phyloP scores from a whole-genome alignment of 2,113 vertebrate genomes.

The Salvelinus namaycush region DNA sequence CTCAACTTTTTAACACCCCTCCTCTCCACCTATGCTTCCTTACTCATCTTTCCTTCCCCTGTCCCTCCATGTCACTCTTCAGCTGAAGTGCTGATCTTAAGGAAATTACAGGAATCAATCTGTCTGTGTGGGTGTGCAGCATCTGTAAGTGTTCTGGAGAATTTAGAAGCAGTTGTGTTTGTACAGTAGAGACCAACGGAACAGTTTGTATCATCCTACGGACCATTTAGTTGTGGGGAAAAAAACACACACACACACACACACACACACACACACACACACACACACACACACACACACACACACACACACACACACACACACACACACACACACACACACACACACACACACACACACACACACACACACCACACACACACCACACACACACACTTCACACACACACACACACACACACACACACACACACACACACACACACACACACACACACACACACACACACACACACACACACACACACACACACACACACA shows the following conservation, averaged over 20 bases:
- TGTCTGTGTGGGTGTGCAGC: not conserved
- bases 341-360: not conserved
- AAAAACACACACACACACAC: slow-evolving; percentile 3
- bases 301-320: not conserved
- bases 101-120: not conserved
- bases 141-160: not conserved
- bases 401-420: not conserved
- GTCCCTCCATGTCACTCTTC: not conserved
- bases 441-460: not conserved
- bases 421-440: not conserved
- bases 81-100: not conserved
- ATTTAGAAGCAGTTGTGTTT: not conserved
- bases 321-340: not conserved
- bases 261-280: slow-evolving; percentile 11
- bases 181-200: too few species aligned
- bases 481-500: not conserved
- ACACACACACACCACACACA: not conserved
- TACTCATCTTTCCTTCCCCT: not conserved
- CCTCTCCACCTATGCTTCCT: slow-evolving; percentile 21
- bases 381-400: not conserved
- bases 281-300: not conserved
- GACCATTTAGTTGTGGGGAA: too few species aligned
- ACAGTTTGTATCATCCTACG: too few species aligned
- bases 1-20: not conserved
- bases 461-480: not conserved